These are phyloP conservation scores for Drosophila buzzatii DNA, from an alignment of 2,888 invertebrate species.

Conservation along the genomic window DNA sequence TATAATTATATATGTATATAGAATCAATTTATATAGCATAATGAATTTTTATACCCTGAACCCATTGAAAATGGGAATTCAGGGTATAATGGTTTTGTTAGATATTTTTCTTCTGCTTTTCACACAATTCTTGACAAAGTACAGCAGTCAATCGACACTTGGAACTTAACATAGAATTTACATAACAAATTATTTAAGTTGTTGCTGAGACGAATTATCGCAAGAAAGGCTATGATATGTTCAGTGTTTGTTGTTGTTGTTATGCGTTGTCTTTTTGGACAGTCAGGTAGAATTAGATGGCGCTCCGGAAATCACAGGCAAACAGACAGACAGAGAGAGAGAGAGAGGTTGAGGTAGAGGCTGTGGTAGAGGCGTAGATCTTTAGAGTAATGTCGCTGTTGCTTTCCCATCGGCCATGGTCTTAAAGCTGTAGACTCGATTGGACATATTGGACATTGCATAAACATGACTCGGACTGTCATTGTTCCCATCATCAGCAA, in stretches of 20 bases:
- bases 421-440: constrained; percentile 43
- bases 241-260: constrained; percentile 4
- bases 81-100: too few species aligned
- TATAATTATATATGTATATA: neutral
- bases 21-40: too few species aligned
- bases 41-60: too few species aligned
- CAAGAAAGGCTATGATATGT: neutral
- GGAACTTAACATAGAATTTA: neutral
- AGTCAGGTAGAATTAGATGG: constrained; percentile 47
- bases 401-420: constrained; percentile 56
- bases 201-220: neutral
- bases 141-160: neutral
- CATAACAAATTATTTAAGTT: neutral
- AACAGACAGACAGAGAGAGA: neutral
- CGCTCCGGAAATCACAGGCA: constrained; percentile 51
- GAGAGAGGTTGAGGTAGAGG: neutral
- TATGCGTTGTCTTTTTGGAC: neutral
- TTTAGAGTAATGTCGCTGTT: constrained; percentile 36
- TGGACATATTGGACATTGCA: constrained; percentile 69
- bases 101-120: neutral
- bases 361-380: neutral
- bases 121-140: neutral
- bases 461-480: constrained; percentile 67
- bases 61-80: too few species aligned
- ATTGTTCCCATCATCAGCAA: constrained; percentile 60